Evolutionary conservation across 2,797 vertebrate genomes (phyloP).

Genomic region (Rhinophrynus dorsalis): DNA sequence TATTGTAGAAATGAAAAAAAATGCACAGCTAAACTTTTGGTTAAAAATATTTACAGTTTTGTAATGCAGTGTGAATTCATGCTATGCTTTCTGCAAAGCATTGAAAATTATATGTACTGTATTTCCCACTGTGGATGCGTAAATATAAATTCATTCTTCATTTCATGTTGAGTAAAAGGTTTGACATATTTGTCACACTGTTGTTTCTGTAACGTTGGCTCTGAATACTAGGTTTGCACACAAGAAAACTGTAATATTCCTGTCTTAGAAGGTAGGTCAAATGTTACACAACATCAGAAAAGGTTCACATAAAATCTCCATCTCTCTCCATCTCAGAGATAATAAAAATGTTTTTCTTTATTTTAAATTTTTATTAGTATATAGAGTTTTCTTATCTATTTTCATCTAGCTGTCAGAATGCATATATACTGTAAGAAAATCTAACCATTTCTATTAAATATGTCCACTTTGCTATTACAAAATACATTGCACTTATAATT

Average conservation of each 20-base stretch:
- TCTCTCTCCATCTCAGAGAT: conserved; percentile 1
- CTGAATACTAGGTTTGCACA: neutral
- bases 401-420: too few relatives aligned
- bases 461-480: too few relatives aligned
- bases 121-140: too few relatives aligned
- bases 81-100: too few relatives aligned
- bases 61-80: neutral
- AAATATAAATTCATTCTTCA: too few relatives aligned
- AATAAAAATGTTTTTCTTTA: too few relatives aligned
- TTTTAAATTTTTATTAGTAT: too few relatives aligned
- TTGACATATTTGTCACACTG: neutral
- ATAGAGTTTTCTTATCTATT: too few relatives aligned
- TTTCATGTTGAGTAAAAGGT: neutral
- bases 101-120: too few relatives aligned
- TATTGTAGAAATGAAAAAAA: neutral
- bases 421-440: too few relatives aligned
- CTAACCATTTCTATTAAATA: too few relatives aligned
- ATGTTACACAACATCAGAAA: conserved; percentile 10
- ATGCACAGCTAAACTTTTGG: neutral
- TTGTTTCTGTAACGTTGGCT: neutral
- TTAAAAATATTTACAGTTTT: conserved; percentile 6
- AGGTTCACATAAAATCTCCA: too few relatives aligned
- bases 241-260: neutral
- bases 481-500: neutral
- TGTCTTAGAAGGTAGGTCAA: conserved; percentile 4